A percentile compares a stretch with the other conserved stretches of the same genome.
Conservation (phyloP, 1,140 invertebrate species). For the Procambarus virginalis region DNA sequence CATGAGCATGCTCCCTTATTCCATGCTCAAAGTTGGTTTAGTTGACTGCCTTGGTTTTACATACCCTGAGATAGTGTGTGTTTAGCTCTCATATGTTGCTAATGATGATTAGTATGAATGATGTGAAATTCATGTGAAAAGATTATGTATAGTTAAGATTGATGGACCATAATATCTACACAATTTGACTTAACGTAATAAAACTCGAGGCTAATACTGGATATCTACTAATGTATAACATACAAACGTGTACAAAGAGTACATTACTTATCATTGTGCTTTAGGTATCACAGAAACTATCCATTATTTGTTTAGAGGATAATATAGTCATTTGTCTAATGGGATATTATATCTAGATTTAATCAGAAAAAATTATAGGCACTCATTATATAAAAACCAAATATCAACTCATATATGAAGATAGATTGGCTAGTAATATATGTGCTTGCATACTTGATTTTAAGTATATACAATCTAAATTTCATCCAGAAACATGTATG, state of each 20-base stretch:
- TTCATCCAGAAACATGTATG: conserved; percentile 6
- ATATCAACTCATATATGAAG: conserved; percentile 41
- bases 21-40: conserved; percentile 48
- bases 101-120: conserved; percentile 40
- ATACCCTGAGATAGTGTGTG: conserved; percentile 64
- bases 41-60: conserved; percentile 35
- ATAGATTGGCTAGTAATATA: conserved; percentile 24
- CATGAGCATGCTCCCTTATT: conserved; percentile 34
- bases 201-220: conserved; percentile 59
- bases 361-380: conserved; percentile 56
- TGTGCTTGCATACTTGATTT: conserved; percentile 5
- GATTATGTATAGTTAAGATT: conserved; percentile 24
- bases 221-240: conserved; percentile 63
- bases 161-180: conserved; percentile 28
- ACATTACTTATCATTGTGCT: conserved; percentile 65
- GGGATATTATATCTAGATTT: conserved; percentile 37
- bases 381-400: conserved; percentile 55
- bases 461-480: conserved; percentile 16
- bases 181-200: conserved; percentile 39
- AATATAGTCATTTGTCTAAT: conserved; percentile 42
- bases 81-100: conserved; percentile 34
- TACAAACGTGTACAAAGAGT: conserved; percentile 55
- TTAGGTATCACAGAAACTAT: conserved; percentile 67
- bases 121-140: conserved; percentile 40
- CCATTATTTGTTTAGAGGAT: conserved; percentile 47